These are phyloP conservation scores for Callionymus lyra DNA, from an alignment of 2,113 vertebrate genomes.

Conservation along the genomic window DNA sequence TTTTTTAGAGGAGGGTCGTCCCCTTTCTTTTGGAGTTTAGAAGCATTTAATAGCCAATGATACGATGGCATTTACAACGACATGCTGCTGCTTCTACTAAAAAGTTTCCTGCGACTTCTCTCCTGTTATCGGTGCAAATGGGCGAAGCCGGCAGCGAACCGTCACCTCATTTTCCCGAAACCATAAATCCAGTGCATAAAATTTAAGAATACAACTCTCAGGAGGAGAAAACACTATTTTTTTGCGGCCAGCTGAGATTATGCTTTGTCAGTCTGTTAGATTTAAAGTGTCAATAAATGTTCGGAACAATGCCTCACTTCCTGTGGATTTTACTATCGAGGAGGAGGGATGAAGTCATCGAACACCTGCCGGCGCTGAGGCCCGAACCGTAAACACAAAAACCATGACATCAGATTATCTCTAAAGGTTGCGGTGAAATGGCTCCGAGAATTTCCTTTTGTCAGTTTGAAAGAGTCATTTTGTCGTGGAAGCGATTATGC, in stretches of 20 bases:
- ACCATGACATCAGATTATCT: constrained; percentile 11
- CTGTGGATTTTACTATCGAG: constrained; percentile 12
- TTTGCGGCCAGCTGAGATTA: constrained; percentile 46
- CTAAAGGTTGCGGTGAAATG: too few relatives aligned
- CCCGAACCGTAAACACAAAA: too few relatives aligned
- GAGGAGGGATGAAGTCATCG: constrained; percentile 25
- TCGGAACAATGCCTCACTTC: constrained; percentile 37
- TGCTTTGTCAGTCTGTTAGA: constrained; percentile 37
- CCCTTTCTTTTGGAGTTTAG: too few relatives aligned
- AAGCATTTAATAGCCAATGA: too few relatives aligned
- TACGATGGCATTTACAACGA: too few relatives aligned
- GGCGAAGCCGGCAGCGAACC: constrained; percentile 40
- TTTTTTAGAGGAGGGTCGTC: too few relatives aligned
- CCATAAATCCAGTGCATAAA: constrained; percentile 58
- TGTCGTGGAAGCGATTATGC: too few relatives aligned
- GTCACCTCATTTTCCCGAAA: constrained; percentile 54
- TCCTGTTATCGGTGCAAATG: constrained; percentile 57
- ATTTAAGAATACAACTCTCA: constrained; percentile 48
- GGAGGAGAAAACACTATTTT: constrained; percentile 54
- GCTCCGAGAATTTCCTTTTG: too few relatives aligned
- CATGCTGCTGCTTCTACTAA: too few relatives aligned
- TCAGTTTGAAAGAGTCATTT: too few relatives aligned
- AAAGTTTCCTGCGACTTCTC: too few relatives aligned
- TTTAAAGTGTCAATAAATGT: constrained; percentile 62
- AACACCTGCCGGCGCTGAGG: too few relatives aligned